A percentile compares a stretch with the other conserved stretches of the same genome.
Evolutionary conservation across 2,113 vertebrate species (phyloP).

Genomic region (Mormyrus iriodes): DNA sequence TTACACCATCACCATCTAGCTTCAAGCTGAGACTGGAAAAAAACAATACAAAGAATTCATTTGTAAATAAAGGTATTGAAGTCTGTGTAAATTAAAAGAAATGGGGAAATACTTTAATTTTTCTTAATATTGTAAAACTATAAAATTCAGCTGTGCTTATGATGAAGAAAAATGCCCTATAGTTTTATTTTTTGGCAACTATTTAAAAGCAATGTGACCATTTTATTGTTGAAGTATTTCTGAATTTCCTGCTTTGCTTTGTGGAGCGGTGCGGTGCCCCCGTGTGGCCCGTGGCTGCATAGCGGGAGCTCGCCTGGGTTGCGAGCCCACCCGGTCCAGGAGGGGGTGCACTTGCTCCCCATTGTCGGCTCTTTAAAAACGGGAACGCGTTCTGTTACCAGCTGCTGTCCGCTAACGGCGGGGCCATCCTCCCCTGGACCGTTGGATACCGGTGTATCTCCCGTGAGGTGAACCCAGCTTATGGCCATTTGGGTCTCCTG

Average conservation of each 20-base stretch:
- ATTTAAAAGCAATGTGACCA: constrained; percentile 59
- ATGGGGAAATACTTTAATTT: constrained; percentile 80
- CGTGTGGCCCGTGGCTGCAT: constrained; percentile 40
- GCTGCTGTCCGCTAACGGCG: too few species aligned
- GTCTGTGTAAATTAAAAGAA: constrained; percentile 92
- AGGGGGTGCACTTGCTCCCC: neutral
- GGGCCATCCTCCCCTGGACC: neutral
- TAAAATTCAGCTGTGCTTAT: constrained; percentile 63
- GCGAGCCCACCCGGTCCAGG: neutral
- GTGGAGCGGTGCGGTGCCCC: constrained; percentile 6
- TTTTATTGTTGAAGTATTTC: constrained; percentile 67
- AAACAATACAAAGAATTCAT: constrained; percentile 59
- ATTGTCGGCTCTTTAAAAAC: neutral
- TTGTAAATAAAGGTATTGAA: constrained; percentile 99
- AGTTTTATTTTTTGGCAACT: constrained; percentile 46
- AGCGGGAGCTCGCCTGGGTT: constrained; percentile 35
- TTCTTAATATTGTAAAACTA: constrained; percentile 72
- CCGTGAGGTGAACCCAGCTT: neutral
- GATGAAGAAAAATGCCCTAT: constrained; percentile 59
- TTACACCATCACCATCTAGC: constrained; percentile 68
- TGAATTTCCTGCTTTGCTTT: constrained; percentile 55
- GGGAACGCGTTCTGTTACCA: neutral
- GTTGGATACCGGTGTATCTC: neutral
- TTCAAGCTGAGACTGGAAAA: constrained; percentile 73
- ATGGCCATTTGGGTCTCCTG: neutral